A percentile compares a stretch with the other conserved stretches of the same genome.
phyloP scores from a whole-genome alignment of 2,113 vertebrate species.

The Trematomus loennbergii region DNA sequence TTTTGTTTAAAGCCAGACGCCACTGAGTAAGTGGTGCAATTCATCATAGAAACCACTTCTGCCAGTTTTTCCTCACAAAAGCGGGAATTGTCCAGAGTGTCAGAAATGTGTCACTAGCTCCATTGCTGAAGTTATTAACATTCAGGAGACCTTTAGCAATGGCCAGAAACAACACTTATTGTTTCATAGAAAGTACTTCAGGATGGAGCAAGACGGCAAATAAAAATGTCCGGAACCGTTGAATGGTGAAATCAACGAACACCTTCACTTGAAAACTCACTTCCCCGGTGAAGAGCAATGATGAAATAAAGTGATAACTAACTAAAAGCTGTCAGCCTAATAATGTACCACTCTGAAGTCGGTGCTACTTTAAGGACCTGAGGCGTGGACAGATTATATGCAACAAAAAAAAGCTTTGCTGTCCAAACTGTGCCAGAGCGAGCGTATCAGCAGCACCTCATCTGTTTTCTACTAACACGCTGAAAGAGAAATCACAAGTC shows the following conservation, averaged over 20 bases:
- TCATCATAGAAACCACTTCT: slow-evolving; percentile 46
- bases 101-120: slow-evolving; percentile 55
- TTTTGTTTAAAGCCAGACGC: slow-evolving; percentile 51
- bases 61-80: slow-evolving; percentile 50
- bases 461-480: slow-evolving; percentile 69
- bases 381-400: slow-evolving; percentile 63
- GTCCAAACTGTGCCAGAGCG: slow-evolving; percentile 42
- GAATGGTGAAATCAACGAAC: slow-evolving; percentile 21
- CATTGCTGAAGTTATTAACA: slow-evolving; percentile 53
- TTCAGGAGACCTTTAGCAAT: slow-evolving; percentile 17
- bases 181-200: slow-evolving; percentile 25
- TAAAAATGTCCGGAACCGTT: not conserved
- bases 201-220: not conserved
- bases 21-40: slow-evolving; percentile 57
- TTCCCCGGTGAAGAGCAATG: slow-evolving; percentile 28
- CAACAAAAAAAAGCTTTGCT: slow-evolving; percentile 33
- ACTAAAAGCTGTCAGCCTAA: slow-evolving; percentile 53
- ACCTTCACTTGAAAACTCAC: slow-evolving; percentile 20
- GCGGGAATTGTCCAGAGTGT: slow-evolving; percentile 53
- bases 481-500: slow-evolving; percentile 62
- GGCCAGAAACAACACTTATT: slow-evolving; percentile 66
- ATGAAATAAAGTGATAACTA: slow-evolving; percentile 39
- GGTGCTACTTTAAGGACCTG: slow-evolving; percentile 61
- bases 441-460: slow-evolving; percentile 55
- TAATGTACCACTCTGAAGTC: slow-evolving; percentile 15